Percentiles rank a stretch among this genome's conserved stretches.
These are phyloP conservation scores for Drosophila auraria DNA, from an alignment of 1,140 invertebrate genomes.

Conservation along the genomic window DNA sequence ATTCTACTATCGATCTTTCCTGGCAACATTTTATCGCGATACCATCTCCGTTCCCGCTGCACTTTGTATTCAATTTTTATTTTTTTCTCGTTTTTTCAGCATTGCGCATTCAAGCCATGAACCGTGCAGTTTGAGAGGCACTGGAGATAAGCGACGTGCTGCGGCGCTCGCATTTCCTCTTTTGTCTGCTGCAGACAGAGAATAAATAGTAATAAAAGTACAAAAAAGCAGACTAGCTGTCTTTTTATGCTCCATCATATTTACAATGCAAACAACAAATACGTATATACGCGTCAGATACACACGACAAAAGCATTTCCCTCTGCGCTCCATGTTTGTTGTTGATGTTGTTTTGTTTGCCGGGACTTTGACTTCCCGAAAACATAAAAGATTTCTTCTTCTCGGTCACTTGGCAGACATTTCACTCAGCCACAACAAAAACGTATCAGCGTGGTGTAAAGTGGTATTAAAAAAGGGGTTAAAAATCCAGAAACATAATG, in stretches of 20 bases:
- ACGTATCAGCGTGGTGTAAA: slow-evolving; percentile 6
- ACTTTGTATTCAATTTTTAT: slow-evolving; percentile 21
- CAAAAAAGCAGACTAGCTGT: slow-evolving; percentile 50
- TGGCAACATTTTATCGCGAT: slow-evolving; percentile 24
- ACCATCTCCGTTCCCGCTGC: slow-evolving; percentile 11
- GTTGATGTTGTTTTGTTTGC: slow-evolving; percentile 33
- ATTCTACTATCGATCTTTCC: slow-evolving; percentile 19
- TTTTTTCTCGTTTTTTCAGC: slow-evolving; percentile 12
- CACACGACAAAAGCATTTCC: slow-evolving; percentile 42
- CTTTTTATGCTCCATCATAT: slow-evolving; percentile 52
- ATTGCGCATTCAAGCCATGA: slow-evolving; percentile 63
- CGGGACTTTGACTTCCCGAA: slow-evolving; percentile 43
- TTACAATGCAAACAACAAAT: slow-evolving; percentile 52
- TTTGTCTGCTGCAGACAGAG: slow-evolving; percentile 36
- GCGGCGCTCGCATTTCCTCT: slow-evolving; percentile 53
- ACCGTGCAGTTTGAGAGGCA: slow-evolving; percentile 58
- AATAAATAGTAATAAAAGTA: slow-evolving; percentile 54
- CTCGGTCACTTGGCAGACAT: slow-evolving; percentile 35
- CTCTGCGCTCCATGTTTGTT: background rate
- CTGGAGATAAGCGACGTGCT: slow-evolving; percentile 57
- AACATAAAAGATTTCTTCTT: slow-evolving; percentile 49
- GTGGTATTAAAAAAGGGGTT: background rate
- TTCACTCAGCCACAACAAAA: slow-evolving; percentile 24
- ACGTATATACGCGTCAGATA: slow-evolving; percentile 22
- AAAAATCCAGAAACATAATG: background rate